Conservation (phyloP, 1,140 invertebrate species). For the Hirudo medicinalis region DNA sequence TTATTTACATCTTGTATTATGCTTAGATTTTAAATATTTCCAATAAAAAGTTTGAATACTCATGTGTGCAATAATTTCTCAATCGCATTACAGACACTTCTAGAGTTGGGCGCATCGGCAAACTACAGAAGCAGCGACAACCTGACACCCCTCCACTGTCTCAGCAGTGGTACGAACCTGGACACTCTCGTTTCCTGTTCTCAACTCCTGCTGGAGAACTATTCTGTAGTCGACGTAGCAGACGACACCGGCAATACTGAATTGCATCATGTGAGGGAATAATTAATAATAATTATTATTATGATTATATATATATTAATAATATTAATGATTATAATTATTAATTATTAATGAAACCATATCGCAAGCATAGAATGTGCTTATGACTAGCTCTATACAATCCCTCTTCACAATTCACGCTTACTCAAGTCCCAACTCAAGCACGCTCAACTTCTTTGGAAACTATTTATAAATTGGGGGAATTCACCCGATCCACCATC, state of each 20-base stretch:
- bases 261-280: constrained; percentile 74
- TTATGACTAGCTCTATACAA: too few relatives aligned
- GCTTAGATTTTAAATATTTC: neutral
- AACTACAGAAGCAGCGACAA: constrained; percentile 90
- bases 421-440: too few relatives aligned
- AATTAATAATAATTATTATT: neutral
- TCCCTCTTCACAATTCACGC: too few relatives aligned
- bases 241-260: constrained; percentile 97
- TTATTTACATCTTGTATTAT: too few relatives aligned
- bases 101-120: constrained; percentile 87
- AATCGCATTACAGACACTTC: constrained; percentile 48
- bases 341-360: neutral
- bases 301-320: too few relatives aligned
- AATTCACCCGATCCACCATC: too few relatives aligned
- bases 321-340: constrained; percentile 4
- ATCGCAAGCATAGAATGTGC: too few relatives aligned
- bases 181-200: constrained; percentile 60
- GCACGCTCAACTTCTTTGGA: too few relatives aligned
- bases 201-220: constrained; percentile 82
- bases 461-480: too few relatives aligned
- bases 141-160: constrained; percentile 78
- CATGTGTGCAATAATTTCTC: neutral
- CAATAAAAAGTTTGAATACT: neutral
- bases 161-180: constrained; percentile 62
- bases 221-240: constrained; percentile 81